phyloP scores from a whole-genome alignment of 2,888 invertebrate species.

The Synergus japonicus region DNA sequence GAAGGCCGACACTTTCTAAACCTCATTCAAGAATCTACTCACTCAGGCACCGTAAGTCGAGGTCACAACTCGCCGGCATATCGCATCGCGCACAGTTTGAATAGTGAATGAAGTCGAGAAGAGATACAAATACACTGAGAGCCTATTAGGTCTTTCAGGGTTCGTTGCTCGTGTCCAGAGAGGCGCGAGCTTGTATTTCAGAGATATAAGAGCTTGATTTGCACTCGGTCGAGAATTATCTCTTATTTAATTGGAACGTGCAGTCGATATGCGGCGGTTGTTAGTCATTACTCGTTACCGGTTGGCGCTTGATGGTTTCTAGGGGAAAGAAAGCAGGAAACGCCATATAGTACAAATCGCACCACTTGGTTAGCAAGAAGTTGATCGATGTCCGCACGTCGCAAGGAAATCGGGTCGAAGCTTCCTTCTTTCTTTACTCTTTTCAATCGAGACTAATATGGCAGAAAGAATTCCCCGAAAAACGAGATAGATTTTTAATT shows the following conservation, averaged over 20 bases:
- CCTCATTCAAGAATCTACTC: slow-evolving; percentile 40
- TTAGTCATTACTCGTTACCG: slow-evolving; percentile 44
- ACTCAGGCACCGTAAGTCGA: slow-evolving; percentile 32
- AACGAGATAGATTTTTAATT: neutral
- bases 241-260: slow-evolving; percentile 25
- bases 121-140: slow-evolving; percentile 20
- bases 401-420: slow-evolving; percentile 30
- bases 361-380: slow-evolving; percentile 41
- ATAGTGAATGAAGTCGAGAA: slow-evolving; percentile 32
- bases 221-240: slow-evolving; percentile 34
- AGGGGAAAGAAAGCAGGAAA: slow-evolving; percentile 48
- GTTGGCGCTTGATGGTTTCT: slow-evolving; percentile 46
- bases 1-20: slow-evolving; percentile 23
- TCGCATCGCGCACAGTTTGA: slow-evolving; percentile 40
- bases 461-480: neutral
- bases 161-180: slow-evolving; percentile 18
- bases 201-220: slow-evolving; percentile 36
- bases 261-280: slow-evolving; percentile 6
- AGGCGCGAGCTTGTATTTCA: slow-evolving; percentile 35
- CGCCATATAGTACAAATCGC: slow-evolving; percentile 42
- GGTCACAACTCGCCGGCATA: slow-evolving; percentile 39
- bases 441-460: slow-evolving; percentile 7
- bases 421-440: slow-evolving; percentile 25
- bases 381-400: slow-evolving; percentile 32
- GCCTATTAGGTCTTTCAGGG: neutral